phyloP scores from a whole-genome alignment of 2,797 vertebrate genomes.

The Florisuga fusca region DNA sequence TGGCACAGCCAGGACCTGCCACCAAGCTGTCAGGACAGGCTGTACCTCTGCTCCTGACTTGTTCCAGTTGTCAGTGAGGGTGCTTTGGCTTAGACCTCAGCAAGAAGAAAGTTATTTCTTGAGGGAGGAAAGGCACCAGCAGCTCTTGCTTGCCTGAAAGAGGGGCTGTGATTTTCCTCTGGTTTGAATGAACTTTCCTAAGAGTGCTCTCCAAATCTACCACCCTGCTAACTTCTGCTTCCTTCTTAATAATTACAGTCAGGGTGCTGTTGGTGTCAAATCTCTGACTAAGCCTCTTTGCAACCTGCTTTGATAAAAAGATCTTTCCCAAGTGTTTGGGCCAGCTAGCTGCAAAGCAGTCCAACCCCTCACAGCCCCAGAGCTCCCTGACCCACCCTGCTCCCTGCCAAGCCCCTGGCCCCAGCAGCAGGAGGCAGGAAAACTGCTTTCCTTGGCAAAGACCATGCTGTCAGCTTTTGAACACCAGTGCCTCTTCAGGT shows the following conservation, averaged over 20 bases:
- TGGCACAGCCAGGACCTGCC: background rate
- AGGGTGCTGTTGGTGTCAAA: background rate
- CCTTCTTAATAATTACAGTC: background rate
- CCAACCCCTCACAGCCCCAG: accelerated
- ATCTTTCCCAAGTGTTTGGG: background rate
- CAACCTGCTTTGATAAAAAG: background rate
- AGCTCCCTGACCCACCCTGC: background rate
- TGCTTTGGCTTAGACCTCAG: accelerated
- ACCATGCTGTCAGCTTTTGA: background rate
- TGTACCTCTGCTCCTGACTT: background rate
- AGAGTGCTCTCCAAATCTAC: background rate
- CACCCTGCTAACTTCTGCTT: background rate
- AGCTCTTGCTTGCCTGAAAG: background rate
- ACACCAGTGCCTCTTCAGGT: background rate
- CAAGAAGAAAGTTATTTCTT: background rate
- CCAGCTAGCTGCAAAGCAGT: background rate
- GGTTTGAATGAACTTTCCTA: background rate
- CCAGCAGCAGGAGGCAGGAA: background rate
- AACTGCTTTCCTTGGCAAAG: background rate
- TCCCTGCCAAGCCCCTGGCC: background rate
- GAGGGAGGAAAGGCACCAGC: background rate
- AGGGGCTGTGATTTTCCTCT: background rate
- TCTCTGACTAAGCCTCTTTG: background rate
- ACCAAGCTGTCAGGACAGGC: background rate
- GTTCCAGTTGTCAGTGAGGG: background rate